A percentile compares a stretch with the other conserved stretches of the same genome.
phyloP scores from a whole-genome alignment of 2,888 invertebrate species.

The Amphiduros pacificus region DNA sequence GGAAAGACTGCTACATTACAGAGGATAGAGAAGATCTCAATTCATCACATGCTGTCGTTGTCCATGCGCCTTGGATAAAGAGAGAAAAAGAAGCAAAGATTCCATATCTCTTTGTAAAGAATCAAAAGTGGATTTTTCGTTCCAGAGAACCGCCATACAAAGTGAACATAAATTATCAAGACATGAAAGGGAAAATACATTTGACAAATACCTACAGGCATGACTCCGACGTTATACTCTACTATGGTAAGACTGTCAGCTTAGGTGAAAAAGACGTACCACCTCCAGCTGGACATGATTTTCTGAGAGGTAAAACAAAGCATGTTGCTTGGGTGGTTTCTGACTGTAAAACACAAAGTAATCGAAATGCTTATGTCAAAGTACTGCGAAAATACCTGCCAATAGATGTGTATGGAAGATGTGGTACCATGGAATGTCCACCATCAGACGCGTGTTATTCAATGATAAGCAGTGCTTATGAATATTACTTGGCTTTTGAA shows the following conservation, averaged over 20 bases:
- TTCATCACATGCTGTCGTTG: no score
- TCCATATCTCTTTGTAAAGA: no score
- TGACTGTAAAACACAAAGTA: background rate
- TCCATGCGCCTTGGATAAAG: no score
- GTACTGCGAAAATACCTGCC: background rate
- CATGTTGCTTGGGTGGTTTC: background rate
- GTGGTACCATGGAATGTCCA: constrained; percentile 1
- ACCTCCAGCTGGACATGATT: background rate
- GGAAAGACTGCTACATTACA: no score
- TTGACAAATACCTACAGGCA: background rate
- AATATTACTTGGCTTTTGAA: constrained; percentile 9
- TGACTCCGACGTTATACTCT: background rate
- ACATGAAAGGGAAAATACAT: background rate
- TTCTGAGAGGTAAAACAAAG: background rate
- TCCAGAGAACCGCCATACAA: background rate
- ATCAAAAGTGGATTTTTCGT: constrained; percentile 1
- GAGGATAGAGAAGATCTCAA: no score
- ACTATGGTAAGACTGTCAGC: background rate
- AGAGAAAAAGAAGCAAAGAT: no score
- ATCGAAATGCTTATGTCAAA: background rate
- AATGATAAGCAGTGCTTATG: background rate
- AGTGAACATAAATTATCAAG: background rate
- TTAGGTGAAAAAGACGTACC: background rate
- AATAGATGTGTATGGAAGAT: constrained; percentile 4
- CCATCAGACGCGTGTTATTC: background rate